Conservation (phyloP, 2,797 vertebrate species). For the Epinephelus coioides region DNA sequence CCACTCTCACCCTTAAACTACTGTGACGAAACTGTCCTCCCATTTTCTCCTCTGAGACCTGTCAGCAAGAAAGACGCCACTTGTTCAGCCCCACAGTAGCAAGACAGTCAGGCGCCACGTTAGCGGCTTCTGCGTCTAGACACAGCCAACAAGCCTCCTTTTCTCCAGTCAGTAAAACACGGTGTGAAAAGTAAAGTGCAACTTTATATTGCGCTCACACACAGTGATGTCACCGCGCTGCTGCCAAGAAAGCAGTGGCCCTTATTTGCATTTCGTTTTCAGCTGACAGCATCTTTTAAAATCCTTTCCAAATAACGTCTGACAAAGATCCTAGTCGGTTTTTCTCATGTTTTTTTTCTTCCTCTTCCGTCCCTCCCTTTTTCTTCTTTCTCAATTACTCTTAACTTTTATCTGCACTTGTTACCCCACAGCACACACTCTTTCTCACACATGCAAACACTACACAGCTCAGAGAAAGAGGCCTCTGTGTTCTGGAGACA, state of each 20-base stretch:
- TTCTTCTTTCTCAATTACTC: conserved; percentile 70
- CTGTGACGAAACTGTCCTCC: conserved; percentile 50
- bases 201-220: conserved; percentile 85
- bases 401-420: conserved; percentile 82
- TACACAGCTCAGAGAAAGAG: conserved; percentile 78
- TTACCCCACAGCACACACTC: conserved; percentile 60
- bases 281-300: conserved; percentile 67
- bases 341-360: conserved; percentile 54
- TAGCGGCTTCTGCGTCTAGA: conserved; percentile 61
- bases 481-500: conserved; percentile 88
- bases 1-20: conserved; percentile 32
- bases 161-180: conserved; percentile 51
- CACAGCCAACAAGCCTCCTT: conserved; percentile 59
- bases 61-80: conserved; percentile 60
- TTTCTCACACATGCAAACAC: conserved; percentile 49
- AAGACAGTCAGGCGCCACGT: conserved; percentile 78
- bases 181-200: conserved; percentile 84
- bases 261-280: conserved; percentile 69
- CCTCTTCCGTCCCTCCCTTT: conserved; percentile 53
- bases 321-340: conserved; percentile 53
- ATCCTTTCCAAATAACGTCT: conserved; percentile 50
- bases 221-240: conserved; percentile 71
- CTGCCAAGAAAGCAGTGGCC: conserved; percentile 59
- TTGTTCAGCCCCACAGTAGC: conserved; percentile 54
- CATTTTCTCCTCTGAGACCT: conserved; percentile 42